These are phyloP conservation scores for Chorisops tibialis DNA, from an alignment of 2,888 invertebrate genomes.

Conservation along the genomic window DNA sequence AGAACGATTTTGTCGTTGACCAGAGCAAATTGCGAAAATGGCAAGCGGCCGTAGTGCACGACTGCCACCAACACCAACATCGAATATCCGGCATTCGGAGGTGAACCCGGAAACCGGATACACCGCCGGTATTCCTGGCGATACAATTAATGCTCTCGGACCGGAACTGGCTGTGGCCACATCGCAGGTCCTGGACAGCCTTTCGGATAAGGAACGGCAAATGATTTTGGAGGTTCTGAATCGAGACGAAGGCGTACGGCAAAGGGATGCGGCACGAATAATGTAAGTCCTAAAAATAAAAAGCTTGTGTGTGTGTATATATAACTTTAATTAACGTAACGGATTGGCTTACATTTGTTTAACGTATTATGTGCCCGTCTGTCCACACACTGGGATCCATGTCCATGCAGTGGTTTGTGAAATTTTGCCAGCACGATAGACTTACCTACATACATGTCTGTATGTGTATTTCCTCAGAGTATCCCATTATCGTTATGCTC, in stretches of 20 bases:
- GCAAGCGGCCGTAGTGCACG: conserved; percentile 51
- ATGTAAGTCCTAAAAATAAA: conserved; percentile 53
- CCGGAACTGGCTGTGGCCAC: conserved; percentile 48
- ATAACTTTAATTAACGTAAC: too few species aligned
- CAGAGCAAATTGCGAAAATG: conserved; percentile 39
- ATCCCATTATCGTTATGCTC: too few species aligned
- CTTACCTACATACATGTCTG: too few species aligned
- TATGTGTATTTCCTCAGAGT: too few species aligned
- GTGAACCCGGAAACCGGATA: conserved; percentile 20
- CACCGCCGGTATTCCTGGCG: conserved; percentile 42
- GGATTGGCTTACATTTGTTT: too few species aligned
- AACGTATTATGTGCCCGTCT: too few species aligned
- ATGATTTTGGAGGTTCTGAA: conserved; percentile 57
- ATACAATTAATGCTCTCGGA: conserved; percentile 45
- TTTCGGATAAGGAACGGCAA: conserved; percentile 53
- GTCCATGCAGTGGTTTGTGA: too few species aligned
- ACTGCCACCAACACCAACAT: conserved; percentile 47
- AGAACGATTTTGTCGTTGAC: too few species aligned
- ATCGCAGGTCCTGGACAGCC: conserved; percentile 48
- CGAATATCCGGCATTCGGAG: conserved; percentile 36
- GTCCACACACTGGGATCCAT: too few species aligned
- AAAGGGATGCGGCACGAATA: conserved; percentile 55
- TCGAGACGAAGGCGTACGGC: conserved; percentile 55
- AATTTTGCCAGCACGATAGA: too few species aligned
- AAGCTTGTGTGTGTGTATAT: too few species aligned